A percentile compares a stretch with the other conserved stretches of the same genome.
Evolutionary conservation across 1,140 invertebrate genomes (phyloP).

Genomic region (Hypsibius dujardini): DNA sequence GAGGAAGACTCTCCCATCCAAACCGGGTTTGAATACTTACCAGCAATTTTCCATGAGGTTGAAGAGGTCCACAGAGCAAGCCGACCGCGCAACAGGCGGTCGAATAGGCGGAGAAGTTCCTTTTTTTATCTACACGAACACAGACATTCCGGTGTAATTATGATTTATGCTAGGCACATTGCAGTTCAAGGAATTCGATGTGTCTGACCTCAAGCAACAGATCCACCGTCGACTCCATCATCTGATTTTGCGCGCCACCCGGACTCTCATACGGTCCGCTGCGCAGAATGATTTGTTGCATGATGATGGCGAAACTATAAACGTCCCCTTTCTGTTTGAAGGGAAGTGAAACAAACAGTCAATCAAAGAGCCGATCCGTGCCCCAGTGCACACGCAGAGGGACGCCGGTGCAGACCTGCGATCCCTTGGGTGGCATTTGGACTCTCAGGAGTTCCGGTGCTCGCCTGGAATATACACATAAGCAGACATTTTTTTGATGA

Average conservation of each 20-base stretch:
- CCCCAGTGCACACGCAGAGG: too few species aligned
- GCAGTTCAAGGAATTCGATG: too few species aligned
- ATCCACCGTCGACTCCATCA: neutral
- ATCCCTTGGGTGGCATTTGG: neutral
- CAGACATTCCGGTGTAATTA: too few species aligned
- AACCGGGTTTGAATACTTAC: too few species aligned
- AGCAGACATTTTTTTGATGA: too few species aligned
- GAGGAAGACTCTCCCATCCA: too few species aligned
- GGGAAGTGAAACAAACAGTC: too few species aligned
- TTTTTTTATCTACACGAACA: neutral
- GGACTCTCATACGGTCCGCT: conserved; percentile 61
- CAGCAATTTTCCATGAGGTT: conserved; percentile 1
- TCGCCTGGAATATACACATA: too few species aligned
- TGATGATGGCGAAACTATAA: conserved; percentile 67
- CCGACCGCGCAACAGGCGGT: neutral
- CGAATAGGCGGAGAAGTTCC: conserved; percentile 5
- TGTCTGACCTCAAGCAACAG: neutral
- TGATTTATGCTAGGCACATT: too few species aligned
- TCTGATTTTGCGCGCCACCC: conserved; percentile 34
- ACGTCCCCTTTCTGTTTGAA: conserved; percentile 76
- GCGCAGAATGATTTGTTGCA: conserved; percentile 64
- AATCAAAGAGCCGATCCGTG: too few species aligned
- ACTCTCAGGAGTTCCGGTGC: neutral
- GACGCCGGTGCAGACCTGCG: too few species aligned
- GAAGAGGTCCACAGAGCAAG: neutral